Base-by-base conservation (phyloP, 1,140 invertebrate species). In the Cepaea nemoralis region DNA sequence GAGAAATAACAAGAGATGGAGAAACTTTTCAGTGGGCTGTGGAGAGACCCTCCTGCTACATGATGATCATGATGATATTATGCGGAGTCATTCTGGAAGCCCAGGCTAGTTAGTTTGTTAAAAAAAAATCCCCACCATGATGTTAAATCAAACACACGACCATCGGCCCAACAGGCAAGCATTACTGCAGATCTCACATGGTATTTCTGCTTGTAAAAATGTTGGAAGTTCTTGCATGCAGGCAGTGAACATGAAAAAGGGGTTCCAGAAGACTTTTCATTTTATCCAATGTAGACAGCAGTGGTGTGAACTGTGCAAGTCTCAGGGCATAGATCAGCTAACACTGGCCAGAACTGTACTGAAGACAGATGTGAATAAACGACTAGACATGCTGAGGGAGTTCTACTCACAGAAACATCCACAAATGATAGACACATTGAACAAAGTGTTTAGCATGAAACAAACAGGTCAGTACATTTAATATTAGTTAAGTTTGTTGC, bases 381-480 rank as follows among this genome's bases (percentile, higher is more conserved):
- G 81, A 37, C 50, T 76, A 39, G 24, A 73, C 8, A 55, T 84
- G 27, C 50, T 84, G 31, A 67, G 50, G 45, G 70, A 77, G 8
- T 82, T 84, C 40, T 84, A 84, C 48, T 76, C 42, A 42, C 39
- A 73, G 42, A 31, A 80, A 33, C 77, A 82, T 45, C 83, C 81
- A 33, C 1, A 84, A 22, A 59, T 82, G 1, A n/a, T 10, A 35
- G 74, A 82, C 8, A 45, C 55, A 40, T 16, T 82, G 31, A 37
- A 3, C 24, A 33, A 27, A 12, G 14, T 55, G 3, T 39, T 75
- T n/a, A 77, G 48, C 55, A 27, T 75, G 22, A 0, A 3, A 16
- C 63, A 33, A 14, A 63, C 27, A 40, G 33, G 37, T 71, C 27
- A 31, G 19, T 31, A 48, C 35, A 42, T 50, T 24, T 27, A 12